A percentile compares a stretch with the other conserved stretches of the same genome.
Evolutionary conservation across 2,888 invertebrate genomes (phyloP).

Genomic region (Monopis laevigella): DNA sequence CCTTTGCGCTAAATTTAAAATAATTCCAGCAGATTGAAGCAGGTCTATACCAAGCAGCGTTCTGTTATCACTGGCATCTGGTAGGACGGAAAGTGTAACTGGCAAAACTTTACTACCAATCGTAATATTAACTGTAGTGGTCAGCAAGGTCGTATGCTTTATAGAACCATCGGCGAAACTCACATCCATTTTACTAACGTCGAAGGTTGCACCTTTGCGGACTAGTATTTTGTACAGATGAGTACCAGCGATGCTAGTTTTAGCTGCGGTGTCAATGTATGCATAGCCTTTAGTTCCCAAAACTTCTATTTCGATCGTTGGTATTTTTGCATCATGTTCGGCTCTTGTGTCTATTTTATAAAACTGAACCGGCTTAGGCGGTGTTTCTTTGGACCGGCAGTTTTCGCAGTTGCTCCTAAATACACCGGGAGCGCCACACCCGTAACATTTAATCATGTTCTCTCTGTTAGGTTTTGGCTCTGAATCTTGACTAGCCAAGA

Average conservation of each 20-base stretch:
- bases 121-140: too few relatives aligned
- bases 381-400: slow-evolving; percentile 15
- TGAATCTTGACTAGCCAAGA: not conserved
- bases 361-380: slow-evolving; percentile 13
- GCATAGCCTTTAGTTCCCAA: slow-evolving; percentile 15
- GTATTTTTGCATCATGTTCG: slow-evolving; percentile 14
- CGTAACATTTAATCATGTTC: slow-evolving; percentile 17
- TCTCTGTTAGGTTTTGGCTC: not conserved
- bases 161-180: too few relatives aligned
- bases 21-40: too few relatives aligned
- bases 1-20: too few relatives aligned
- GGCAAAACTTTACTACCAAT: too few relatives aligned
- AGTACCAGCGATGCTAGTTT: slow-evolving; percentile 19
- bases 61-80: not conserved
- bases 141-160: too few relatives aligned
- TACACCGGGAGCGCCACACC: slow-evolving; percentile 20
- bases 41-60: not conserved
- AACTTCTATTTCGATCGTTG: slow-evolving; percentile 18
- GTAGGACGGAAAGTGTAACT: not conserved
- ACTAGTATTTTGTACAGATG: slow-evolving; percentile 16
- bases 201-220: too few relatives aligned
- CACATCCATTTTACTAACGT: too few relatives aligned
- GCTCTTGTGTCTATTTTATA: slow-evolving; percentile 9
- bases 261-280: slow-evolving; percentile 19
- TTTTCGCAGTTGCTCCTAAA: slow-evolving; percentile 17